A percentile compares a stretch with the other conserved stretches of the same genome.
Evolutionary conservation across 2,797 vertebrate species (phyloP).

Genomic region (Sorex maritimensis): DNA sequence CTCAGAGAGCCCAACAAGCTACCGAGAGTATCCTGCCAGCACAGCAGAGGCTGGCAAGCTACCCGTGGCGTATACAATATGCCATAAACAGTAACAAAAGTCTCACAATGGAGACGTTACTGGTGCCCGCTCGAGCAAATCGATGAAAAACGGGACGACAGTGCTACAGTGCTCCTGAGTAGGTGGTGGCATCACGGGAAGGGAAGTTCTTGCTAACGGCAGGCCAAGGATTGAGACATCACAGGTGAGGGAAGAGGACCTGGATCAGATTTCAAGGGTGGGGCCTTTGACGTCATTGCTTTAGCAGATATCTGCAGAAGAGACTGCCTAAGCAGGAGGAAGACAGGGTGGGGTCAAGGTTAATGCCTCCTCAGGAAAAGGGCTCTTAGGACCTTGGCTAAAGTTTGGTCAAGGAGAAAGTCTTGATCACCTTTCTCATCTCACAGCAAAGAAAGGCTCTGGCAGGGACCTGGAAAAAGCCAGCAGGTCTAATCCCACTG

Average conservation of each 20-base stretch:
- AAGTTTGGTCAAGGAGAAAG: neutral
- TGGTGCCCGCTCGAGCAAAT: too few relatives aligned
- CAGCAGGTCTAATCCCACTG: neutral
- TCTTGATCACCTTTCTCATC: neutral
- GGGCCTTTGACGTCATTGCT: neutral
- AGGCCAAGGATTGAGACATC: neutral
- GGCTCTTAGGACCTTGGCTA: neutral
- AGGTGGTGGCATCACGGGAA: neutral
- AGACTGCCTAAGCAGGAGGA: neutral
- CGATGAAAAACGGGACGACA: too few relatives aligned
- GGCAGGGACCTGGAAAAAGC: too few relatives aligned
- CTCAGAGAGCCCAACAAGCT: too few relatives aligned
- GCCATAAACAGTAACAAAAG: too few relatives aligned
- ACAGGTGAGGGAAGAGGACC: neutral
- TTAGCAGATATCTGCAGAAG: conserved; percentile 27
- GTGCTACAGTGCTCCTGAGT: too few relatives aligned
- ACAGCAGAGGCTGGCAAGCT: too few relatives aligned
- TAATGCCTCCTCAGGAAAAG: neutral
- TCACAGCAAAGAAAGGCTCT: neutral
- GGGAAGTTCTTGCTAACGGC: neutral
- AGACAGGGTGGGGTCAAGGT: neutral
- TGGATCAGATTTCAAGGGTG: neutral
- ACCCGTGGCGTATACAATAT: too few relatives aligned
- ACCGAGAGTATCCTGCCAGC: too few relatives aligned
- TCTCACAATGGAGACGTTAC: too few relatives aligned